Conservation (phyloP, 2,888 invertebrate genomes). For the Tenthredo mesomela region DNA sequence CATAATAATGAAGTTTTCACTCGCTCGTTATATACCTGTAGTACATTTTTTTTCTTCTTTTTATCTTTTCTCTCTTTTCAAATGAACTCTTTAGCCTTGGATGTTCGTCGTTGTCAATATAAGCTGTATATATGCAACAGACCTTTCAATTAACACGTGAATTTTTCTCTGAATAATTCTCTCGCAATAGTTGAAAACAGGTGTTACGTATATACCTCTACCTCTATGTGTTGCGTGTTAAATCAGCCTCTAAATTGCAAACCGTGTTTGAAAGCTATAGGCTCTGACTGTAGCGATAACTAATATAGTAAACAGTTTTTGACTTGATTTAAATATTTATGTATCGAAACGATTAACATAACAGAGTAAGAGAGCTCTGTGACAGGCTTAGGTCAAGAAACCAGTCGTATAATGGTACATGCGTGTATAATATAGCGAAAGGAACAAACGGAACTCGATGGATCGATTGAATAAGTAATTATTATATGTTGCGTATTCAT, state of each 20-base stretch:
- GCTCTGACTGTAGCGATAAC: not conserved
- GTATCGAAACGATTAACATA: constrained; percentile 53
- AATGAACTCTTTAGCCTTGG: not conserved
- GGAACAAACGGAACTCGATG: constrained; percentile 25
- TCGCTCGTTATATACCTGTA: not conserved
- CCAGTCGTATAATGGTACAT: constrained; percentile 41
- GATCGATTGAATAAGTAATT: constrained; percentile 33
- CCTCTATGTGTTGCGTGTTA: not conserved
- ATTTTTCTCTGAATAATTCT: constrained; percentile 1
- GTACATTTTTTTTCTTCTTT: not conserved
- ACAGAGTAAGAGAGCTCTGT: constrained; percentile 49
- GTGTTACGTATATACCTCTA: constrained; percentile 2
- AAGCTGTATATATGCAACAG: not conserved
- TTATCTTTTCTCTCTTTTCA: not conserved
- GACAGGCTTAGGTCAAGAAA: constrained; percentile 55
- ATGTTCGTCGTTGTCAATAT: not conserved
- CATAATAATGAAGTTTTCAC: not conserved
- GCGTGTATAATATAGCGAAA: constrained; percentile 26
- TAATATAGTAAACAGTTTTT: constrained; percentile 42
- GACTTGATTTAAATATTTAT: constrained; percentile 53
- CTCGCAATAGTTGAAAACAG: constrained; percentile 1
- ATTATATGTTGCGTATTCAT: not conserved
- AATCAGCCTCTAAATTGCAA: constrained; percentile 9
- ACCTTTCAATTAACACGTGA: constrained; percentile 27
- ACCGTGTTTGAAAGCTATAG: not conserved